These are phyloP conservation scores for Dynastes maya DNA, from an alignment of 2,888 invertebrate species.

Conservation along the genomic window DNA sequence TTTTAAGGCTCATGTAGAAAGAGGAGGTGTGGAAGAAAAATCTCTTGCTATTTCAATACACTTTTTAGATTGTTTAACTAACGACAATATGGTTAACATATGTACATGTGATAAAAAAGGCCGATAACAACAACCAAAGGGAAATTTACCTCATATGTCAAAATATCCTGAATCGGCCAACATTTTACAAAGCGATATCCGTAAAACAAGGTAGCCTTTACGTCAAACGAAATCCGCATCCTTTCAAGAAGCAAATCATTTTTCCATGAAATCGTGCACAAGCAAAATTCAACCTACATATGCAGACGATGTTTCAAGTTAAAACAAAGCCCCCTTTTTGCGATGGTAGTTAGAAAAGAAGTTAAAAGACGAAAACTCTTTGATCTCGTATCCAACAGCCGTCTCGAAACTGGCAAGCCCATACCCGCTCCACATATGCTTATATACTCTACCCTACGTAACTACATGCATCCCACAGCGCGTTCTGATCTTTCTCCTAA, in stretches of 20 bases:
- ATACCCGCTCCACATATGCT: background rate
- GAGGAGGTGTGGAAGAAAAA: too few species aligned
- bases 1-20: too few species aligned
- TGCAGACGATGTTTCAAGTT: background rate
- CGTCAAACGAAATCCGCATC: background rate
- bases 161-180: too few species aligned
- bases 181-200: too few species aligned
- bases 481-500: background rate
- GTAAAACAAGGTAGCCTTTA: too few species aligned
- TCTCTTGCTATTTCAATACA: too few species aligned
- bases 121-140: too few species aligned
- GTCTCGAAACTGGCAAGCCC: background rate
- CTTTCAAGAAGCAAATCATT: background rate
- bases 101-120: too few species aligned
- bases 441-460: background rate
- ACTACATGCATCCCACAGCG: background rate
- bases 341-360: background rate
- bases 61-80: too few species aligned
- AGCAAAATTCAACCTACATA: background rate
- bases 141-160: too few species aligned
- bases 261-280: background rate
- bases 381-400: constrained; percentile 1
- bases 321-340: background rate
- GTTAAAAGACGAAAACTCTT: constrained; percentile 6
- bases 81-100: too few species aligned